Evolutionary conservation across 64 coral and sea anemone genomes (phyloP), one percentile per base, ranked within the genome.

Genomic region (Trachythela sp.): DNA sequence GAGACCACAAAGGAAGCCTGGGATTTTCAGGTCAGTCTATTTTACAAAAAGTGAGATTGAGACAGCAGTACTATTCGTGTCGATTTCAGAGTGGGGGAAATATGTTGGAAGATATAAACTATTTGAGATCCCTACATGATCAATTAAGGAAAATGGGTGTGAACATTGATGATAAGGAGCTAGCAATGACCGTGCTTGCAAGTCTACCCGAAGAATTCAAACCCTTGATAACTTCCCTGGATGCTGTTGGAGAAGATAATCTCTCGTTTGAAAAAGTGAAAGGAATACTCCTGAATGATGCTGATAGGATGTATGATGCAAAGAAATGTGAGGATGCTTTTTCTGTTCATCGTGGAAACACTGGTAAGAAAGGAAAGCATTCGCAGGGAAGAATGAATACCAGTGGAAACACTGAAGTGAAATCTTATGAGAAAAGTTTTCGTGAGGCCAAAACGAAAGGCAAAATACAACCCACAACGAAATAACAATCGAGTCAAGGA

Each of bases 161-260:
- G 14, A 33, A 40, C 9, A 20, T 88, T 15, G 54, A 70, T 88
- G 56, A 88, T 40, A 59, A 88, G 38, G 86, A 88, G 39, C 31
- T 88, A 13, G 85, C 49, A 17, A 87, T 86, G 49, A 87, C 85
- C 8, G 2, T 87, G 15, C 86, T 88, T 13, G 86, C 30, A 26
- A 88, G 86, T 18, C 33, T 68, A 8, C 86, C 86, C 26, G 86
- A 88, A 38, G 86, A 87, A 4, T 87, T 60, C 56, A 87, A 87
- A 56, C 54, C 86, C 4, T 15, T 87, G 56, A 87, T 64, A 31
- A 87, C 86, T 30, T 43, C 86, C 20, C 13, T 87, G 36, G 86
- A 87, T 87, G 86, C 86, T 64, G 86, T 87, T 54, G 86, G 86
- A 37, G 86, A 87, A 32, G 54, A 87, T 58, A 87, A 87, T 87